These are phyloP conservation scores for Triplophysa rosa DNA, from an alignment of 2,113 vertebrate species.

Conservation along the genomic window DNA sequence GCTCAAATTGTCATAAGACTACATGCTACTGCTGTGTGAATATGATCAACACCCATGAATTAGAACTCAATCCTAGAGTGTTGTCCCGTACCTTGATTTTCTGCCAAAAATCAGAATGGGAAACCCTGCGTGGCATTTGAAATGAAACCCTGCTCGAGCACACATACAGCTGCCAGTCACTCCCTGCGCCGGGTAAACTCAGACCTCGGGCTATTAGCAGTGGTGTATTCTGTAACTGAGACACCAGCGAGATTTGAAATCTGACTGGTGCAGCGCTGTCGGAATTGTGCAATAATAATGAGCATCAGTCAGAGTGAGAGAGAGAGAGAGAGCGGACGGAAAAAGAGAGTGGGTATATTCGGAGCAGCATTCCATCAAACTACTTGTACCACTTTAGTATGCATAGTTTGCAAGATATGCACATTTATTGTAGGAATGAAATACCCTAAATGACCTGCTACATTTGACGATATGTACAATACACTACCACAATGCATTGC, in stretches of 20 bases:
- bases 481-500: neutral
- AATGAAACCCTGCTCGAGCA: slow-evolving; percentile 23
- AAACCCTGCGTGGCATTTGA: slow-evolving; percentile 63
- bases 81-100: neutral
- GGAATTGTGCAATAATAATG: slow-evolving; percentile 39
- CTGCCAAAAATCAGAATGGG: slow-evolving; percentile 36
- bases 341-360: neutral
- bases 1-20: neutral
- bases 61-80: neutral
- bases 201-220: slow-evolving; percentile 43
- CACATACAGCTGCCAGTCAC: slow-evolving; percentile 33
- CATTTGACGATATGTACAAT: neutral
- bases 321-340: slow-evolving; percentile 1
- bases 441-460: neutral
- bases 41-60: slow-evolving; percentile 31
- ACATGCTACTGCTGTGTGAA: neutral
- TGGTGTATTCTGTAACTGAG: slow-evolving; percentile 20
- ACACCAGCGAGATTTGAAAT: slow-evolving; percentile 8
- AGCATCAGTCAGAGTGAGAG: neutral
- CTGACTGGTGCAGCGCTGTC: slow-evolving; percentile 28
- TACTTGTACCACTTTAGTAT: neutral
- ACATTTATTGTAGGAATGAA: neutral
- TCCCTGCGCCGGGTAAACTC: neutral
- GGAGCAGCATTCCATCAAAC: neutral
- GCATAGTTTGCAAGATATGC: neutral